Percentiles rank a stretch among this genome's conserved stretches.
phyloP scores from a whole-genome alignment of 2,113 vertebrate species.

The Apteryx owenii region DNA sequence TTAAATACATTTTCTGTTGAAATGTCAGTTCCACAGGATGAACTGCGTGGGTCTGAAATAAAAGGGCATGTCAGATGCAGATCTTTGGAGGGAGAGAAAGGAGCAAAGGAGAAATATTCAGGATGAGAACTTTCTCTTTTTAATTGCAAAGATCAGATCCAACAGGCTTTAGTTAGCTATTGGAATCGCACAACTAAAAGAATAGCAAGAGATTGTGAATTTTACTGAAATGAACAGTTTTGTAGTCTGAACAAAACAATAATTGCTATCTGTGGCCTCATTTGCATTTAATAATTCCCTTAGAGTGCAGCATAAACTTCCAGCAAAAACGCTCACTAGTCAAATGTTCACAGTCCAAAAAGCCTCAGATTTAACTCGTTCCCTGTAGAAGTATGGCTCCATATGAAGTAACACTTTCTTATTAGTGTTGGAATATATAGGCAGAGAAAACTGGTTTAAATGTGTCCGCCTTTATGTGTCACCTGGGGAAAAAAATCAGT shows the following conservation, averaged over 20 bases:
- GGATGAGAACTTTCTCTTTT: not conserved
- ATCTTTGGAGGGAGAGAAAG: not conserved
- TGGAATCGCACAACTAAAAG: not conserved
- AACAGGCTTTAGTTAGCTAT: not conserved
- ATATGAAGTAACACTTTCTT: not conserved
- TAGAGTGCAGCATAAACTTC: not conserved
- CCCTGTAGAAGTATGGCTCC: not conserved
- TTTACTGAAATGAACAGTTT: not conserved
- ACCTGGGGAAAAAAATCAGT: not conserved
- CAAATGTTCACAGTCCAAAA: not conserved
- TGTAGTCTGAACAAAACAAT: not conserved
- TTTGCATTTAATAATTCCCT: not conserved
- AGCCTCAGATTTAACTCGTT: no score
- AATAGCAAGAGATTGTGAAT: not conserved
- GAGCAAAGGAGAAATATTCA: not conserved
- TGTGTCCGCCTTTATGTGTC: rapidly evolving
- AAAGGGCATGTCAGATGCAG: not conserved
- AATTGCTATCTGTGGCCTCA: not conserved
- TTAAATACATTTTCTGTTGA: not conserved
- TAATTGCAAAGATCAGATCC: not conserved
- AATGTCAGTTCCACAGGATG: not conserved
- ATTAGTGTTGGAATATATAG: rapidly evolving
- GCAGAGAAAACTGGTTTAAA: not conserved
- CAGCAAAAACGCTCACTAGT: not conserved
- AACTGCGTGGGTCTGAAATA: not conserved